phyloP scores from a whole-genome alignment of 2,797 vertebrate species.

The Carduelis carduelis region DNA sequence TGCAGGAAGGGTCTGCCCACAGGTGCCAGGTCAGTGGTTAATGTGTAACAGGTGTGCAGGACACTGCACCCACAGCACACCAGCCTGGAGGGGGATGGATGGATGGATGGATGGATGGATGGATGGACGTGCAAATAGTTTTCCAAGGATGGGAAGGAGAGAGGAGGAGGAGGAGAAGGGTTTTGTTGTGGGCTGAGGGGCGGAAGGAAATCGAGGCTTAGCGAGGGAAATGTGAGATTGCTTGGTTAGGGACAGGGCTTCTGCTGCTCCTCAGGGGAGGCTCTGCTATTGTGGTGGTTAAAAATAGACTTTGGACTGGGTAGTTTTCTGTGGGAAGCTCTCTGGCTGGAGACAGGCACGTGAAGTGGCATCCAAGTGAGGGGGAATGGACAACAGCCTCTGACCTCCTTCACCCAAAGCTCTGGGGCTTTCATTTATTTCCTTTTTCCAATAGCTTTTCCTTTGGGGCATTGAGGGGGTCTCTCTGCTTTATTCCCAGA shows the following conservation, averaged over 20 bases:
- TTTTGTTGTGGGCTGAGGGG: conserved; percentile 2
- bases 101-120: background rate
- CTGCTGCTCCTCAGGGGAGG: background rate
- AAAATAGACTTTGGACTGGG: conserved; percentile 48
- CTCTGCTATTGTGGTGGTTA: conserved; percentile 49
- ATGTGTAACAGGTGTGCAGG: background rate
- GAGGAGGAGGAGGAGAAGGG: background rate
- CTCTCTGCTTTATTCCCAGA: background rate
- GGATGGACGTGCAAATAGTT: background rate
- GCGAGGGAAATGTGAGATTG: conserved; percentile 42
- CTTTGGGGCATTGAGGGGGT: background rate
- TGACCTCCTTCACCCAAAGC: background rate
- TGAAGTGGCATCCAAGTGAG: background rate
- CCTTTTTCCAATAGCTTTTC: background rate
- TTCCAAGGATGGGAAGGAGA: background rate
- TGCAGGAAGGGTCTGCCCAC: background rate
- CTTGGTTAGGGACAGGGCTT: conserved; percentile 27
- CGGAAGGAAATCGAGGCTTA: conserved; percentile 48
- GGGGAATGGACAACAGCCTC: background rate
- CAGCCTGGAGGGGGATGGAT: background rate
- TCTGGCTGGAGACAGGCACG: background rate
- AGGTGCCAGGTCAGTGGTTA: background rate
- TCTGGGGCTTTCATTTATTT: background rate
- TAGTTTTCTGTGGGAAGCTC: background rate
- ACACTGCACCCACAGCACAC: background rate